Conservation (phyloP, 2,797 vertebrate species). For the Anolis apletophallus region DNA sequence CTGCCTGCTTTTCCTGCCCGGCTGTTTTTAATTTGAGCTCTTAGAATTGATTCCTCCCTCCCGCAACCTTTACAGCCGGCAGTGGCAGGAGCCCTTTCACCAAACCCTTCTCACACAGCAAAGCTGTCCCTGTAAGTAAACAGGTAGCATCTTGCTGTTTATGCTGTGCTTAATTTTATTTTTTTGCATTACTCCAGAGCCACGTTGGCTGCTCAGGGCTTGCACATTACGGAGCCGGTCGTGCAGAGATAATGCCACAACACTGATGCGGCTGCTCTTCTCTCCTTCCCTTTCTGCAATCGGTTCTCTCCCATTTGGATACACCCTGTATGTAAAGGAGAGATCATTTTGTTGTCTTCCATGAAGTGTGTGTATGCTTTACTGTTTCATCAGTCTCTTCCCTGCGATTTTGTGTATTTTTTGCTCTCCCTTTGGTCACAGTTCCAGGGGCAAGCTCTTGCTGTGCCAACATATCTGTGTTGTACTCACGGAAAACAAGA, state of each 20-base stretch:
- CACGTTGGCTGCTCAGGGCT: background rate
- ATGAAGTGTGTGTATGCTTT: background rate
- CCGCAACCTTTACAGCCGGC: background rate
- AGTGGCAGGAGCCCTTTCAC: background rate
- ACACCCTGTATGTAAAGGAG: too few relatives aligned
- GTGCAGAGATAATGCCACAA: slow-evolving; percentile 2
- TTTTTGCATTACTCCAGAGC: slow-evolving; percentile 19
- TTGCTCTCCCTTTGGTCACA: too few relatives aligned
- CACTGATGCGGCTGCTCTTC: background rate
- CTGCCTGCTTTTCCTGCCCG: background rate
- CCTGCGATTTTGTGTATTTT: background rate
- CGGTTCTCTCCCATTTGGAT: background rate
- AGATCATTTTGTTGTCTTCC: background rate
- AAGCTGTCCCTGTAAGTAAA: slow-evolving; percentile 3
- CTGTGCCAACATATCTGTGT: background rate
- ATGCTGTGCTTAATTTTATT: slow-evolving; percentile 20
- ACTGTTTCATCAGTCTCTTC: background rate
- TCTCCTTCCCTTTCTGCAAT: too few relatives aligned
- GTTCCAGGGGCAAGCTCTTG: background rate
- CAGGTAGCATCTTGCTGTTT: slow-evolving; percentile 10
- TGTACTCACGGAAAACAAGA: background rate
- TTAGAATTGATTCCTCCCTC: background rate
- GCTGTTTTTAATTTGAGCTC: background rate
- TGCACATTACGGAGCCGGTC: slow-evolving; percentile 9
- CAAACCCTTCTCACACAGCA: background rate